Evolutionary conservation across 1,140 invertebrate genomes (phyloP), one percentile per base, ranked within the genome.

Genomic region (Drosophila saltans): DNA sequence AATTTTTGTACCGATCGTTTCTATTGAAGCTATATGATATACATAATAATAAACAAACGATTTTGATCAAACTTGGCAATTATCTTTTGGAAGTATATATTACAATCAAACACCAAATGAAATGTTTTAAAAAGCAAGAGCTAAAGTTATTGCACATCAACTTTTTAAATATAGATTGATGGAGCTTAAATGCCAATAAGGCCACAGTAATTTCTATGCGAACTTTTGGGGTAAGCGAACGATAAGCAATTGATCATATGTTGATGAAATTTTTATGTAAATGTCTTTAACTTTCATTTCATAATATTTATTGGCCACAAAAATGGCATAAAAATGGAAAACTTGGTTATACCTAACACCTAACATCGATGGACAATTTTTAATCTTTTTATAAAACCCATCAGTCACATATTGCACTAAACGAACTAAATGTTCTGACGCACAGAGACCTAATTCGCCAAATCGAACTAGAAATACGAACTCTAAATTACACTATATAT

Each of bases 401-500:
- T 52, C 45, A 52, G 45, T 52, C n/a, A 52, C 24, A 52, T 52
- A 26, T 26, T 26, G 21, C 45, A 59, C 57, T 59, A 59, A 59
- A 59, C 57, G 33, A 59, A 59, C 57, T 11, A 59, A 39, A 36
- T 59, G 8, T 24, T 33, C 36, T 40, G 7, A 39, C 30, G 21
- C 36, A 59, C 36, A 39, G 33, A 59, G 57, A 59, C 21, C 39
- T 59, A 59, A 24, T 52, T 26, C 45, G 24, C 8, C 45, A 26
- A 52, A 24, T 59, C 33, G 33, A 59, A 58, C 56, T 21, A 58
- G 56, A 21, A 58, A 39, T 9, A 21, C n/a, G 30, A 39, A 59
- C 57, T 59, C 57, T 59, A 59, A 59, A 59, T 59, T 59, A 59
- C 57, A 39, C 57, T 57, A 52, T 36, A 36, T 36, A 36, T 8